These are phyloP conservation scores for Tapirus indicus DNA, from an alignment of 2,797 vertebrate species.

Conservation along the genomic window DNA sequence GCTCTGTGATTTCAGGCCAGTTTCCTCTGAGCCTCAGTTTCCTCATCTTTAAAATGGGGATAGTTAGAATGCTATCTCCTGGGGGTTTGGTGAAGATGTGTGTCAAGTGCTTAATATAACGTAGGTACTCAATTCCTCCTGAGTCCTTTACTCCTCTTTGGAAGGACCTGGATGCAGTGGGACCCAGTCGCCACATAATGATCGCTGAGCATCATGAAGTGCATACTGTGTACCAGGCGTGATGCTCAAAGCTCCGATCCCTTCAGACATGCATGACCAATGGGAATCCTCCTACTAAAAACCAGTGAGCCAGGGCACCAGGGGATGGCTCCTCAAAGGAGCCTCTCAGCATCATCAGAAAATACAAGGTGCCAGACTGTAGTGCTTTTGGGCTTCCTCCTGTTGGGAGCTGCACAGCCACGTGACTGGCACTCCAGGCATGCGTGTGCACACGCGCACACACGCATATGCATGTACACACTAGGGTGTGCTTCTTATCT, in stretches of 20 bases:
- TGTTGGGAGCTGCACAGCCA: background rate
- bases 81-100: background rate
- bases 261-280: background rate
- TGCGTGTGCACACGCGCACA: background rate
- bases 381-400: background rate
- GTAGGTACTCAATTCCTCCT: background rate
- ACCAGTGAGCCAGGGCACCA: background rate
- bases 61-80: background rate
- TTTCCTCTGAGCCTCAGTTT: background rate
- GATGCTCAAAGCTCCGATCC: background rate
- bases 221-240: no score
- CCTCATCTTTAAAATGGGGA: background rate
- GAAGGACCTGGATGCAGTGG: background rate
- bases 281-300: background rate
- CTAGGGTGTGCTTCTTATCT: constrained; percentile 73
- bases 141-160: background rate
- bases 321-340: background rate
- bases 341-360: background rate
- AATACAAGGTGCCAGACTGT: fast-evolving
- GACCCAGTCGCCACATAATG: no score
- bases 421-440: no score
- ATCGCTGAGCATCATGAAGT: background rate
- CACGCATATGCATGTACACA: background rate
- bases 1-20: background rate
- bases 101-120: background rate